Evolutionary conservation across 2,888 invertebrate species (phyloP).

Genomic region (Eledone cirrhosa): DNA sequence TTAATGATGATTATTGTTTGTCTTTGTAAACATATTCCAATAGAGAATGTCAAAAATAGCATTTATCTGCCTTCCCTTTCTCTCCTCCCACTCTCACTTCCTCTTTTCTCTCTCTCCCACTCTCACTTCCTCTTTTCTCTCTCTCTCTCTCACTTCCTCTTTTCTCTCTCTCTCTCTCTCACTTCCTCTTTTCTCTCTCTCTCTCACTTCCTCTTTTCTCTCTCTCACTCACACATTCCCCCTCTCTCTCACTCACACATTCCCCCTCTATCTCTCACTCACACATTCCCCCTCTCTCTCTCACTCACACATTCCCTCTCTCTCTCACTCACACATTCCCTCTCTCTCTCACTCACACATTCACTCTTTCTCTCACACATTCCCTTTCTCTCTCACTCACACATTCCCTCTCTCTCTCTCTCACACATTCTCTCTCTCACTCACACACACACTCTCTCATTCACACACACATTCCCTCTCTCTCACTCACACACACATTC

Average conservation of each 20-base stretch:
- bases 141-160: background rate
- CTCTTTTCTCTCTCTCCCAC: background rate
- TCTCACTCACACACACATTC: too few species aligned
- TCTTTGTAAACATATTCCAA: too few species aligned
- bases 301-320: background rate
- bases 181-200: background rate
- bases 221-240: background rate
- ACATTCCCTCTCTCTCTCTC: too few species aligned
- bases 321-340: background rate
- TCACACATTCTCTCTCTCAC: too few species aligned
- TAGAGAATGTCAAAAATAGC: too few species aligned
- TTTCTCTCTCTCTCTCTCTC: background rate
- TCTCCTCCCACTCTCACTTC: background rate
- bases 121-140: background rate
- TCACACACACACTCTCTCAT: too few species aligned
- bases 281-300: background rate
- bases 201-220: background rate
- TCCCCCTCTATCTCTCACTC: background rate
- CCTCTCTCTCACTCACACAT: background rate
- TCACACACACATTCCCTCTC: too few species aligned
- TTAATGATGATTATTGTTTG: too few species aligned
- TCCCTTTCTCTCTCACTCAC: too few species aligned
- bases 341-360: background rate
- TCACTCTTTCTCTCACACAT: background rate
- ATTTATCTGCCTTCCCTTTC: background rate